Evolutionary conservation across 2,888 invertebrate species (phyloP), one percentile per base, ranked within the genome.

Genomic region (Oxytorus armatus): DNA sequence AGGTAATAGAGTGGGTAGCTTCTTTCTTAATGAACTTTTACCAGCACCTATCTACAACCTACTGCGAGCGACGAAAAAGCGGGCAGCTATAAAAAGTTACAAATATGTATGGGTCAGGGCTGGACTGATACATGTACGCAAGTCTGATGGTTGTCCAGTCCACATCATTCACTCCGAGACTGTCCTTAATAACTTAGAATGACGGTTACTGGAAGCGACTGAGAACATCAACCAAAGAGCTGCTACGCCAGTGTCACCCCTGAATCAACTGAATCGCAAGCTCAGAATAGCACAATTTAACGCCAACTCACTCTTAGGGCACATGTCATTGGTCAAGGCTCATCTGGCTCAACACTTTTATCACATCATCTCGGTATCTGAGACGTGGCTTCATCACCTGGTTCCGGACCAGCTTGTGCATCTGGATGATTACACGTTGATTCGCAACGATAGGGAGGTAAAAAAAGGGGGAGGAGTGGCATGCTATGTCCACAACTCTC

Each of bases 391-490:
- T 0, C 29, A 79, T 8, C 4, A 65, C 0, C 8, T 29, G 3
- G 42, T 70, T 1, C 5, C 16, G 0, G 63, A 77, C 16, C 11
- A 33, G n/a, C 16, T 77, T 0, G 21, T 81, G 1, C 4, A 14
- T 0, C 1, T 77, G 0, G 5, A 53, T 0, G 25, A 63, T 0
- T 81, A 78, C 33, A 29, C 18, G 14, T 1, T 74, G 0, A 55
- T 77, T 3, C 68, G 81, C 0, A 77, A 77, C 1, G 77, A 81
- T 66, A 29, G 69, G 0, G 39, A 65, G 3, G 23, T 29, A 0
- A 63, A 53, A 7, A 7, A 29, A 1, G 74, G 81, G 0, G 78
- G 77, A 0, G 74, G 81, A 0, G 70, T 76, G 0, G 81, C 77
- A 0, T 74, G 65, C 14, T 77, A 70, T 5, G 47, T 81, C 0